These are phyloP conservation scores for Hemithea aestivaria DNA, from an alignment of 2,888 invertebrate genomes.

Conservation along the genomic window DNA sequence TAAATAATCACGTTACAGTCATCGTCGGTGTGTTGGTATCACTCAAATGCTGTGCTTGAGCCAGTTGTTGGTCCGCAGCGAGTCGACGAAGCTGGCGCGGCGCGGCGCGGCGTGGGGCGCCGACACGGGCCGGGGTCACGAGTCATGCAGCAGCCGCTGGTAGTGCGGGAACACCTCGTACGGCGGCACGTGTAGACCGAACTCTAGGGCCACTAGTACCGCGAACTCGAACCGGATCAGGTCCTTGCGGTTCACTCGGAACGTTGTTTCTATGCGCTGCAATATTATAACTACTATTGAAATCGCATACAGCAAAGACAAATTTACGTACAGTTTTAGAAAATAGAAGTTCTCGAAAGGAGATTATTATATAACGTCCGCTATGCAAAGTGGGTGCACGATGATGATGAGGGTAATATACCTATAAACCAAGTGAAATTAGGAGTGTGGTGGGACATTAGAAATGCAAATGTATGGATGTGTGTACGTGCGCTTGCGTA, in stretches of 20 bases:
- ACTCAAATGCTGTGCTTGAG: conserved; percentile 27
- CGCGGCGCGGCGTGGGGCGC: conserved; percentile 43
- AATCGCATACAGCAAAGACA: too few relatives aligned
- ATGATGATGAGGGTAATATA: too few relatives aligned
- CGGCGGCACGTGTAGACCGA: conserved; percentile 94
- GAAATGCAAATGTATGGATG: too few relatives aligned
- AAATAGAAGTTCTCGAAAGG: too few relatives aligned
- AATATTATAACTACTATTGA: not conserved
- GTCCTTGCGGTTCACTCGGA: conserved; percentile 94
- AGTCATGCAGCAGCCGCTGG: conserved; percentile 94
- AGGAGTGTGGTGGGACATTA: too few relatives aligned
- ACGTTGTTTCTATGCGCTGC: conserved; percentile 93
- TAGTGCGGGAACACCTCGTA: conserved; percentile 97
- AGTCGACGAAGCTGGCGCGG: conserved; percentile 60
- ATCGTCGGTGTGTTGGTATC: too few relatives aligned
- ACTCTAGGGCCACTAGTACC: conserved; percentile 95
- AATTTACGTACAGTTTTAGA: too few relatives aligned
- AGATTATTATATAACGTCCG: too few relatives aligned
- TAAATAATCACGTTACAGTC: too few relatives aligned
- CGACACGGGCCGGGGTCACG: conserved; percentile 82
- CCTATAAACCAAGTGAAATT: too few relatives aligned
- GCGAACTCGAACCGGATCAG: conserved; percentile 95
- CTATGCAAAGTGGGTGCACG: too few relatives aligned
- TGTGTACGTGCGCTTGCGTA: too few relatives aligned
- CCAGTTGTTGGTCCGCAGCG: conserved; percentile 48